phyloP scores from a whole-genome alignment of 2,888 invertebrate genomes.

The Drosophila putrida region DNA sequence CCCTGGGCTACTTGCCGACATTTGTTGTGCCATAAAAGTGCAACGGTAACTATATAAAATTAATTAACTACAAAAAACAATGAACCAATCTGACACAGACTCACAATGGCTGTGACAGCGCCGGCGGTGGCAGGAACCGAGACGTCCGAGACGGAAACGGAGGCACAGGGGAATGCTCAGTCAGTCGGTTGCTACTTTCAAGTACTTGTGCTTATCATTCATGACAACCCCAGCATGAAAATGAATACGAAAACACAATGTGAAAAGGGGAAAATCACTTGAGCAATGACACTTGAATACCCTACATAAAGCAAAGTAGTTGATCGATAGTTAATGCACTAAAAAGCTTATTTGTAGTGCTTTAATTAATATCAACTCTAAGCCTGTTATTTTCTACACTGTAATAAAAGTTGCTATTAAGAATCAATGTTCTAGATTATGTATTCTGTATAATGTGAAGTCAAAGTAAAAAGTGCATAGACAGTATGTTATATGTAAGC shows the following conservation, averaged over 20 bases:
- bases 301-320: background rate
- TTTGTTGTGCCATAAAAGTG: conserved; percentile 66
- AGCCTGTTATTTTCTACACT: no score
- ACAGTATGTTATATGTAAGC: no score
- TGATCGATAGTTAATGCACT: background rate
- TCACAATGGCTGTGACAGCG: conserved; percentile 30
- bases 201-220: conserved; percentile 66
- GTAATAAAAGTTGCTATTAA: no score
- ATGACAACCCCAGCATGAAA: conserved; percentile 44
- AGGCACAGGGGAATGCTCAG: conserved; percentile 7
- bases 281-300: conserved; percentile 4
- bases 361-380: no score
- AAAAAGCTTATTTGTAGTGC: no score
- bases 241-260: conserved; percentile 28
- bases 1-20: conserved; percentile 33
- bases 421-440: no score
- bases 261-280: background rate
- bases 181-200: conserved; percentile 43
- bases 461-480: no score
- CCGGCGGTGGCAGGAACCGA: background rate
- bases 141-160: background rate
- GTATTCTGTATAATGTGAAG: no score
- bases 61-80: conserved; percentile 73
- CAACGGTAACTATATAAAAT: conserved; percentile 71
- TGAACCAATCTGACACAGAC: conserved; percentile 49